phyloP scores from a whole-genome alignment of 2,113 vertebrate species.

The Condylura cristata region DNA sequence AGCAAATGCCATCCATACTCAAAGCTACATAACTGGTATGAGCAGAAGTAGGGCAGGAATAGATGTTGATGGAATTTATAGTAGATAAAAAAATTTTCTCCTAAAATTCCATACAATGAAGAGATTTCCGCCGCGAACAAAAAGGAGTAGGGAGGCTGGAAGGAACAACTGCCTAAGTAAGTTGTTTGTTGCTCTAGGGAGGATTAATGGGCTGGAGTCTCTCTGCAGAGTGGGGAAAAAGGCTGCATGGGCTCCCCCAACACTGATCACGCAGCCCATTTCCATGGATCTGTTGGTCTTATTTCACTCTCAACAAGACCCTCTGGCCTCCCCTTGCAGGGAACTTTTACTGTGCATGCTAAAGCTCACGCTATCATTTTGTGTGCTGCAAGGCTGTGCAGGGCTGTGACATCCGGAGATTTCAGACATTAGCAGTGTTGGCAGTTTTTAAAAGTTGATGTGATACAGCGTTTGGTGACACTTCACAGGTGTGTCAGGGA shows the following conservation, averaged over 20 bases:
- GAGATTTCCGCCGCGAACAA: neutral
- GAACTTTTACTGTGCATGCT: constrained; percentile 48
- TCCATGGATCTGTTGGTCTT: constrained; percentile 68
- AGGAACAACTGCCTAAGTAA: neutral
- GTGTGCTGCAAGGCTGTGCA: constrained; percentile 68
- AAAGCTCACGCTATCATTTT: constrained; percentile 66
- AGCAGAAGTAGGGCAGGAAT: neutral
- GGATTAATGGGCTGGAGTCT: neutral
- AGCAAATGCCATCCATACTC: neutral
- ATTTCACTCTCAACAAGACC: neutral
- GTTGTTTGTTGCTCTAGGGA: neutral
- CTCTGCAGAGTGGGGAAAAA: constrained; percentile 3
- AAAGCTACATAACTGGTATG: neutral
- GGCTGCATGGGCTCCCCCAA: neutral
- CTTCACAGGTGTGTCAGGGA: constrained; percentile 68
- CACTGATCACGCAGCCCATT: neutral
- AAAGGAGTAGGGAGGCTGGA: neutral
- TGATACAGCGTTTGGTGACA: constrained; percentile 55
- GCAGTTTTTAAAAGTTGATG: constrained; percentile 76
- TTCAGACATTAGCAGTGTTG: constrained; percentile 64
- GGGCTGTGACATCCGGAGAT: constrained; percentile 67
- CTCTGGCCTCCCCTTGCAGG: constrained; percentile 47
- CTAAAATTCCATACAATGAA: neutral
- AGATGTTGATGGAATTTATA: constrained; percentile 24
- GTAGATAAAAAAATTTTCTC: constrained; percentile 28